Conservation (phyloP, 1,140 invertebrate species). For the Drosophila nannoptera region DNA sequence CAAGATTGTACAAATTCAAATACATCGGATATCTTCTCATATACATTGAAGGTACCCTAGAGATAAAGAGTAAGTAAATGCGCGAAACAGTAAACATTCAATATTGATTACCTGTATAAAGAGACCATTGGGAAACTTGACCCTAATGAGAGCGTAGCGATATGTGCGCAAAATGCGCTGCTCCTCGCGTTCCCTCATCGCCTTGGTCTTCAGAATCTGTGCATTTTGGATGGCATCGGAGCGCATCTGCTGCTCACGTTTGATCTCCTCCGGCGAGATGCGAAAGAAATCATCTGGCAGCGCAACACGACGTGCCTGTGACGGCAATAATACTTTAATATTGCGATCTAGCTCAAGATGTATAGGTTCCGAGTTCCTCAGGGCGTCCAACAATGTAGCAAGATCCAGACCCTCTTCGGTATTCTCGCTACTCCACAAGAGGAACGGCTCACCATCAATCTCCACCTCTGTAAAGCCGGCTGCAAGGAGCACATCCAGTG, state of each 20-base stretch:
- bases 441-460: conserved; percentile 76
- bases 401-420: conserved; percentile 78
- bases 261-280: conserved; percentile 89
- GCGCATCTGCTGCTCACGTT: conserved; percentile 89
- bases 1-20: conserved; percentile 87
- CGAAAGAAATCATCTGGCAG: conserved; percentile 91
- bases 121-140: conserved; percentile 92
- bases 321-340: conserved; percentile 89
- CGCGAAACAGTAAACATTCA: neutral
- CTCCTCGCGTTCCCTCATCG: conserved; percentile 94
- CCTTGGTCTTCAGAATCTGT: conserved; percentile 92
- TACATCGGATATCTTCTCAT: conserved; percentile 86
- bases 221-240: conserved; percentile 88
- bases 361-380: conserved; percentile 89
- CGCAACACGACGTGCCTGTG: conserved; percentile 84
- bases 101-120: conserved; percentile 85
- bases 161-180: conserved; percentile 88
- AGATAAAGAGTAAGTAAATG: neutral
- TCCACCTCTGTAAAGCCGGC: conserved; percentile 88
- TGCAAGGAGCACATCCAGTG: conserved; percentile 89
- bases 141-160: conserved; percentile 89
- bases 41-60: conserved; percentile 90
- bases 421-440: conserved; percentile 65
- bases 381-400: conserved; percentile 85
- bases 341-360: conserved; percentile 91